These are phyloP conservation scores for Carlito syrichta DNA, from an alignment of 2,113 vertebrate genomes.

Conservation along the genomic window DNA sequence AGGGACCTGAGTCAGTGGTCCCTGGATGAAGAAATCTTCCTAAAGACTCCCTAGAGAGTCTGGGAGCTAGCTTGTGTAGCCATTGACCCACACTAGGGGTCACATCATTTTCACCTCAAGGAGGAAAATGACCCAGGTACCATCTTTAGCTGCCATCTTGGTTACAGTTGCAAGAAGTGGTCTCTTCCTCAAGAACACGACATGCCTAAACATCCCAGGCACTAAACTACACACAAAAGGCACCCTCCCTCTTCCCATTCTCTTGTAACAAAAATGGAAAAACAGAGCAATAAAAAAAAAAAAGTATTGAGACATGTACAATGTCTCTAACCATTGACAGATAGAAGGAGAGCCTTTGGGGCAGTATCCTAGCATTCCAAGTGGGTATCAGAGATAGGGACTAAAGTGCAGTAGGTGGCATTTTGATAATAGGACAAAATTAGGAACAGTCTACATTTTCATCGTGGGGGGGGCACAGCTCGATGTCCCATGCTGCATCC, in stretches of 20 bases:
- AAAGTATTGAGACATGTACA: background rate
- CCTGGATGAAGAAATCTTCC: background rate
- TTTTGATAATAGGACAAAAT: background rate
- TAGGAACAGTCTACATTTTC: background rate
- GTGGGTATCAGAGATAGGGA: background rate
- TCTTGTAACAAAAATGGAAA: background rate
- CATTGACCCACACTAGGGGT: background rate
- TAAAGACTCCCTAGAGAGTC: background rate
- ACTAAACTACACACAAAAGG: background rate
- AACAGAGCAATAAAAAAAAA: background rate
- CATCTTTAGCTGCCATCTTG: background rate
- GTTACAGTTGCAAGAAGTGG: background rate
- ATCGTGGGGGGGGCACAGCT: background rate
- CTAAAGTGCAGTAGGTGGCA: background rate
- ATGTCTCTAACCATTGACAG: background rate
- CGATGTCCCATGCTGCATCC: background rate
- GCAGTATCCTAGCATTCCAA: background rate
- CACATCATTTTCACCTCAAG: background rate
- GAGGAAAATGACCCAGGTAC: background rate
- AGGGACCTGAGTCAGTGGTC: background rate
- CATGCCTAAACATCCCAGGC: background rate
- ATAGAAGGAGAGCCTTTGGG: background rate
- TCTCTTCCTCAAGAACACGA: background rate
- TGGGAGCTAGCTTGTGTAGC: background rate
- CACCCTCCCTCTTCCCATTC: background rate